A percentile compares a stretch with the other conserved stretches of the same genome.
Conservation (phyloP, 1,140 invertebrate genomes). For the Ceratina australensis region DNA sequence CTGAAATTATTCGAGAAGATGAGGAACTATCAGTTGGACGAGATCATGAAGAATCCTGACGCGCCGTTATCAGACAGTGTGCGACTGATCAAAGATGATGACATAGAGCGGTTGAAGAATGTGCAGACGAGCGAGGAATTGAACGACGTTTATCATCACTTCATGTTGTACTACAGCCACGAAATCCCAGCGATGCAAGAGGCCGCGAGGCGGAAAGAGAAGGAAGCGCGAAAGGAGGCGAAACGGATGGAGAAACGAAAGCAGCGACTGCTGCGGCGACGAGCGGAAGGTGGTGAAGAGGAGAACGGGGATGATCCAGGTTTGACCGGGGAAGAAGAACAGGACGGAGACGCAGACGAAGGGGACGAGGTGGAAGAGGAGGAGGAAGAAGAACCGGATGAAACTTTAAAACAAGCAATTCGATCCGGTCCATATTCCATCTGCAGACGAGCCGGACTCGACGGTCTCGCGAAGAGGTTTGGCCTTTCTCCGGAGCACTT, state of each 20-base stretch:
- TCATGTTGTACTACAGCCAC: constrained; percentile 94
- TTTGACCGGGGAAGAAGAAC: constrained; percentile 75
- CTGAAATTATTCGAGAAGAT: constrained; percentile 93
- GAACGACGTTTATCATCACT: constrained; percentile 95
- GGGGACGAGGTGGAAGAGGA: constrained; percentile 78
- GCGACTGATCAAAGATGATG: constrained; percentile 91
- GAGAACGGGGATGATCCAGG: constrained; percentile 80
- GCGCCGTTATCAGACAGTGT: constrained; percentile 91
- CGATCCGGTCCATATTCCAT: constrained; percentile 93
- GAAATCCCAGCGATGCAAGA: constrained; percentile 94
- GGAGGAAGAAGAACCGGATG: constrained; percentile 82
- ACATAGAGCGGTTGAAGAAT: constrained; percentile 89
- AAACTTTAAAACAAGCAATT: constrained; percentile 90
- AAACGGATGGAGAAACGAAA: constrained; percentile 70
- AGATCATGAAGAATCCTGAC: constrained; percentile 91
- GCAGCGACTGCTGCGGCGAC: constrained; percentile 75
- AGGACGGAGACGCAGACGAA: constrained; percentile 82
- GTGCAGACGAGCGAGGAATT: constrained; percentile 95
- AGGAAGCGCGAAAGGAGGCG: constrained; percentile 80
- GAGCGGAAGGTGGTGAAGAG: constrained; percentile 81
- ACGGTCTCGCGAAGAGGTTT: constrained; percentile 93
- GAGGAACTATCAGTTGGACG: constrained; percentile 93
- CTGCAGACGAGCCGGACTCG: constrained; percentile 91
- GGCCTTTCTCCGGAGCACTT: constrained; percentile 97
- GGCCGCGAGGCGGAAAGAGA: constrained; percentile 81